A percentile compares a stretch with the other conserved stretches of the same genome.
These are phyloP conservation scores for Mohoua ochrocephala DNA, from an alignment of 2,113 vertebrate genomes.

Conservation along the genomic window DNA sequence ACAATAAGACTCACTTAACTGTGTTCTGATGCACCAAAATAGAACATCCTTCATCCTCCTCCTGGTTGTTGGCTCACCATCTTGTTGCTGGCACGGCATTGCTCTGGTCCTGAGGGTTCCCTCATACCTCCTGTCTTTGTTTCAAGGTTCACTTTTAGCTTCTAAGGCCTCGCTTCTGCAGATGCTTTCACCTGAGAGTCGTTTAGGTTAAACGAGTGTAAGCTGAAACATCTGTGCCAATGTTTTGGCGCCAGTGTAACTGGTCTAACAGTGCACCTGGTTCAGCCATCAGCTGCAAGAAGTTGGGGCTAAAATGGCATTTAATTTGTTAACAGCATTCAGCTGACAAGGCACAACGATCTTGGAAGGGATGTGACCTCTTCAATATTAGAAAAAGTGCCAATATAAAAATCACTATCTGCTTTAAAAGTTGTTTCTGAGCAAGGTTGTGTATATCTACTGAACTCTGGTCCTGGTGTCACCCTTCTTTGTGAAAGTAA, in stretches of 20 bases:
- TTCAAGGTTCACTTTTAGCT: background rate
- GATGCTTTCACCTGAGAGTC: background rate
- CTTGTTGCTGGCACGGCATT: background rate
- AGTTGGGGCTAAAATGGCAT: background rate
- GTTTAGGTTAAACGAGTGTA: background rate
- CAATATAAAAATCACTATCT: background rate
- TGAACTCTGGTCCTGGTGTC: background rate
- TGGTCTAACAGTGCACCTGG: background rate
- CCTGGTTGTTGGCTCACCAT: background rate
- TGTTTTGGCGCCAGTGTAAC: background rate
- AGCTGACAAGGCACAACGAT: background rate
- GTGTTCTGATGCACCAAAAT: background rate
- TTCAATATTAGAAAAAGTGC: background rate
- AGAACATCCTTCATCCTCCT: background rate
- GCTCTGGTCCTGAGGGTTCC: background rate
- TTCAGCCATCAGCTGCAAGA: background rate
- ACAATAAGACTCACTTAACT: background rate
- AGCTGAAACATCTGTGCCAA: background rate
- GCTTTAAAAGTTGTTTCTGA: background rate
- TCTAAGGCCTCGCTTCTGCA: background rate
- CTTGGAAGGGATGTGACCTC: background rate
- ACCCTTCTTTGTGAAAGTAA: background rate
- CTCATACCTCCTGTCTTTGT: background rate
- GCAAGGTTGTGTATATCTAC: background rate
- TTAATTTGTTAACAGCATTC: background rate